A percentile compares a stretch with the other conserved stretches of the same genome.
Conservation (phyloP, 2,113 vertebrate genomes). For the Entelurus aequoreus region DNA sequence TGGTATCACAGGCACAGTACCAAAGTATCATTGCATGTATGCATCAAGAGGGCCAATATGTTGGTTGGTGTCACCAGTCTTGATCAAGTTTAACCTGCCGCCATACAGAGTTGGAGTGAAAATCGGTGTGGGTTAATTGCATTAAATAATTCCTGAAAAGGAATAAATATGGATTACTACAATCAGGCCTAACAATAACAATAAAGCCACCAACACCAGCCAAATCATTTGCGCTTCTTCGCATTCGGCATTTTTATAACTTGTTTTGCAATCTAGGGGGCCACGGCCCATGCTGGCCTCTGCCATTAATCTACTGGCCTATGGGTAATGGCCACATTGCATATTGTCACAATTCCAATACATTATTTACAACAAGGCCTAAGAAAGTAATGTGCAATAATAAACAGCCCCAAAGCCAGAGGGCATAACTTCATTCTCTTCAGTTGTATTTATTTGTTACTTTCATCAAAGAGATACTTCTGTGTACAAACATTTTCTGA, state of each 20-base stretch:
- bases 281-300: slow-evolving; percentile 37
- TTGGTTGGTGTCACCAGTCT: too few species aligned
- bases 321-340: slow-evolving; percentile 54
- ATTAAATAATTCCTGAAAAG: background rate
- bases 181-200: background rate
- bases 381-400: slow-evolving; percentile 64
- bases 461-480: slow-evolving; percentile 47
- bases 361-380: slow-evolving; percentile 64
- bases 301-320: slow-evolving; percentile 60
- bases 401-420: slow-evolving; percentile 59
- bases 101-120: background rate
- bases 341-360: slow-evolving; percentile 67
- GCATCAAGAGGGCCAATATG: too few species aligned
- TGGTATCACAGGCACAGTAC: too few species aligned
- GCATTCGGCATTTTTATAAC: slow-evolving; percentile 52
- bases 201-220: background rate
- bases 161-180: background rate
- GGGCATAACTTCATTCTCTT: slow-evolving; percentile 41
- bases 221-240: slow-evolving; percentile 13
- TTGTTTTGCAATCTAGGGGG: slow-evolving; percentile 50
- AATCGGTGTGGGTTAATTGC: too few species aligned
- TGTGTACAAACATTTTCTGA: slow-evolving; percentile 39
- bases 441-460: slow-evolving; percentile 39
- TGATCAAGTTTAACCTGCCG: too few species aligned
- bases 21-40: too few species aligned